Evolutionary conservation across 2,888 invertebrate genomes (phyloP).

Genomic region (Drosophila fungiperda): DNA sequence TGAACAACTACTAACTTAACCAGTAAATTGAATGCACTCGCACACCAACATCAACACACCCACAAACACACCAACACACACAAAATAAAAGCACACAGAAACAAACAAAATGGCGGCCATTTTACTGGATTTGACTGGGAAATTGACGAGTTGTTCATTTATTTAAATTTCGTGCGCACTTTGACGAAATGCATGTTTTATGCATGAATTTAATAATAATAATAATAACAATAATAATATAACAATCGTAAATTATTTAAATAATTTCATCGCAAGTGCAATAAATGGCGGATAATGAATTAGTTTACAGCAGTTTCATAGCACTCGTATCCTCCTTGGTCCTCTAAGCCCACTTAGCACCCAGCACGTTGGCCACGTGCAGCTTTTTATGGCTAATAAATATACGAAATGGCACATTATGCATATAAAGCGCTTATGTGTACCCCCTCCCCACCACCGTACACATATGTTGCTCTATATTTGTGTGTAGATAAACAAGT

Average conservation of each 20-base stretch:
- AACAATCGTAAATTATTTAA: slow-evolving; percentile 20
- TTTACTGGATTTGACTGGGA: slow-evolving; percentile 9
- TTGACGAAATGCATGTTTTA: slow-evolving; percentile 37
- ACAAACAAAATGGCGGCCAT: slow-evolving; percentile 45
- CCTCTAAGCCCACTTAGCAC: neutral
- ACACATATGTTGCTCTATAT: neutral
- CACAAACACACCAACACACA: neutral
- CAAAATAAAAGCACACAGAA: neutral
- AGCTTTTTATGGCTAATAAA: slow-evolving; percentile 48
- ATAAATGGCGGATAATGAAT: slow-evolving; percentile 61
- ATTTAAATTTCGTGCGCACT: slow-evolving; percentile 40
- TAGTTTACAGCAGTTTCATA: slow-evolving; percentile 37
- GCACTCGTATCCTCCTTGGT: neutral
- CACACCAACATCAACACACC: neutral
- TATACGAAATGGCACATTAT: slow-evolving; percentile 20
- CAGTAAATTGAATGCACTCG: slow-evolving; percentile 4
- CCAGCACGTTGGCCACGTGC: slow-evolving; percentile 5
- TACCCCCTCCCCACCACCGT: neutral
- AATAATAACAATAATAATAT: slow-evolving; percentile 19
- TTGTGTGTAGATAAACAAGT: neutral
- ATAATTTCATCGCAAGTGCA: slow-evolving; percentile 49
- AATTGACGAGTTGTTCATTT: slow-evolving; percentile 26
- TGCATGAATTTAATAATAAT: slow-evolving; percentile 26
- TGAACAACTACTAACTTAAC: slow-evolving; percentile 15
- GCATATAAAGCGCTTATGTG: slow-evolving; percentile 38